Conservation (phyloP, 2,797 vertebrate genomes). For the Perodicticus potto region DNA sequence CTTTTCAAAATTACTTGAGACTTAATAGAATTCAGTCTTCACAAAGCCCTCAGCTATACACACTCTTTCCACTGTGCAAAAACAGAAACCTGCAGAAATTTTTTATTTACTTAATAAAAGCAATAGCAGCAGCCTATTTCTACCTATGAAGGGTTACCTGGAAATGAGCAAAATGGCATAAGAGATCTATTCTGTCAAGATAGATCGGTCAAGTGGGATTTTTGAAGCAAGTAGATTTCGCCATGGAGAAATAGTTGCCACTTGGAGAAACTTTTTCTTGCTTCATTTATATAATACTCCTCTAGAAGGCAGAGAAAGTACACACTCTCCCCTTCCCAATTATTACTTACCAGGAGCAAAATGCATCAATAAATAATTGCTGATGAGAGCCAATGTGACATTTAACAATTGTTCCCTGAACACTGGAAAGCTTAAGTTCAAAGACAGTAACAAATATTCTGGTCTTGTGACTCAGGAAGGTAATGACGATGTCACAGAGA, state of each 20-base stretch:
- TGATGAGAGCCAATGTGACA: not conserved
- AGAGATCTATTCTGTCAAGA: not conserved
- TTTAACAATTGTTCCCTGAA: not conserved
- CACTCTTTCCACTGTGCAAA: not conserved
- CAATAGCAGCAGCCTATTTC: not conserved
- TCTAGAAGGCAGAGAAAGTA: slow-evolving; percentile 10
- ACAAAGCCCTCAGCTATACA: not conserved
- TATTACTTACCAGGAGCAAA: slow-evolving; percentile 5
- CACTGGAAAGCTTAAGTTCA: slow-evolving; percentile 55
- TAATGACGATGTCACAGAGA: not conserved
- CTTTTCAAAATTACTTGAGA: slow-evolving; percentile 30
- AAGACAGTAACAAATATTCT: not conserved
- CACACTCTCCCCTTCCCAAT: not conserved
- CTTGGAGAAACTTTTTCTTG: not conserved
- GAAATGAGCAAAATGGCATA: slow-evolving; percentile 6
- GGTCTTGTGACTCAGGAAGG: not conserved
- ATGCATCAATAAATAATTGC: not conserved
- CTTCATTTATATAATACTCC: not conserved
- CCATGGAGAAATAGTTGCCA: not conserved
- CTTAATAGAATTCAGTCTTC: not conserved
- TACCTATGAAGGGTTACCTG: not conserved
- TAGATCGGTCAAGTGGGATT: not conserved
- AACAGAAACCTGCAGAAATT: not conserved
- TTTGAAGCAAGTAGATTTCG: slow-evolving; percentile 9
- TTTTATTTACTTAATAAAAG: not conserved